Evolutionary conservation across 2,113 vertebrate genomes (phyloP).

Genomic region (Balaenoptera acutorostrata): DNA sequence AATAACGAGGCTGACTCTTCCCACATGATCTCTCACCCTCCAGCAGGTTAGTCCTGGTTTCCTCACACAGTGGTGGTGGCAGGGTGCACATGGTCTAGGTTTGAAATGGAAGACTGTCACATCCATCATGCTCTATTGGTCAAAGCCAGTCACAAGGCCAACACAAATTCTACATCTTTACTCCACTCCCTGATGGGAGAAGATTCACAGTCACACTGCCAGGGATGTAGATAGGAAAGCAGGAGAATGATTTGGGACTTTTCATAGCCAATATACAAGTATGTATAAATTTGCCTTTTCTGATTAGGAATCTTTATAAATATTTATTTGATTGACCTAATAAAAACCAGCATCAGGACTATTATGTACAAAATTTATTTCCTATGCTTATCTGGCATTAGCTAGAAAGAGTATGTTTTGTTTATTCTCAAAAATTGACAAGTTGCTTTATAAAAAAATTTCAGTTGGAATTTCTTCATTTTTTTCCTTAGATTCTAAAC

Average conservation of each 20-base stretch:
- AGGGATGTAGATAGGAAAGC: background rate
- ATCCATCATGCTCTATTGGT: background rate
- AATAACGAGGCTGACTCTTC: background rate
- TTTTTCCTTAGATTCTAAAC: constrained; percentile 83
- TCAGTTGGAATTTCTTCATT: constrained; percentile 46
- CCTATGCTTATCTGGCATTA: background rate
- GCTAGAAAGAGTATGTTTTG: background rate
- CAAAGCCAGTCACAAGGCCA: background rate
- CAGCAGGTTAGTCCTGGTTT: background rate
- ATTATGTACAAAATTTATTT: background rate
- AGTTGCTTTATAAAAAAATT: background rate
- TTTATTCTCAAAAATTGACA: background rate
- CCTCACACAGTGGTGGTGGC: background rate
- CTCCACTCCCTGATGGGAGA: background rate
- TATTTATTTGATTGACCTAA: background rate
- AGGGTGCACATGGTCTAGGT: background rate
- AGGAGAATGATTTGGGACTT: background rate
- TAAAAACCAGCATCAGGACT: background rate
- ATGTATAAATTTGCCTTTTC: background rate
- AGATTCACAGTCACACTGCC: background rate
- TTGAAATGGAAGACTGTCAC: background rate
- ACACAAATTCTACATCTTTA: background rate
- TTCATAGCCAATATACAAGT: background rate
- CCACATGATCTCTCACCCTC: accelerated
- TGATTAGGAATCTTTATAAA: background rate